Percentiles rank a stretch among this genome's conserved stretches.
These are phyloP conservation scores for Lepidurus apus DNA, from an alignment of 1,140 invertebrate species.

Conservation along the genomic window DNA sequence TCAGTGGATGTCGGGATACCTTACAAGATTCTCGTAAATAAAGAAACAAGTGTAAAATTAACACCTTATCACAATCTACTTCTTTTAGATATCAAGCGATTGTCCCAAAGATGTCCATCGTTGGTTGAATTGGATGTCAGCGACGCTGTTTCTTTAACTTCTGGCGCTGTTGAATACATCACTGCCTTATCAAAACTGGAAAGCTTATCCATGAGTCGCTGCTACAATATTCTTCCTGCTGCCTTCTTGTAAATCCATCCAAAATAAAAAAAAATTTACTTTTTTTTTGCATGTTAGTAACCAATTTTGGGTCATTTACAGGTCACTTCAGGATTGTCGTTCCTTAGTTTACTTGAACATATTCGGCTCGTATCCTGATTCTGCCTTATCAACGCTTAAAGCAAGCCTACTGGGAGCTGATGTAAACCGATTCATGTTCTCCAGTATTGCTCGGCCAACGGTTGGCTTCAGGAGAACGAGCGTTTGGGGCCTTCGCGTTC, in stretches of 20 bases:
- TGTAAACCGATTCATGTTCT: constrained; percentile 65
- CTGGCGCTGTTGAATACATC: constrained; percentile 54
- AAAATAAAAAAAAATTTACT: constrained; percentile 29
- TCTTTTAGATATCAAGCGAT: constrained; percentile 58
- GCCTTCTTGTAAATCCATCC: constrained; percentile 51
- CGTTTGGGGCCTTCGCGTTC: constrained; percentile 77
- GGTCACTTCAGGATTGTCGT: constrained; percentile 51
- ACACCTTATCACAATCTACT: constrained; percentile 34
- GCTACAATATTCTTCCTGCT: constrained; percentile 66
- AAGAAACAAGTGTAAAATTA: neutral
- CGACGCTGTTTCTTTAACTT: constrained; percentile 68
- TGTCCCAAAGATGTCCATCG: constrained; percentile 60
- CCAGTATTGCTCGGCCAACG: constrained; percentile 77
- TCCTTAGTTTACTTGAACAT: constrained; percentile 64
- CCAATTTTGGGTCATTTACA: constrained; percentile 42
- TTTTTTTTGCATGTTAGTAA: constrained; percentile 28
- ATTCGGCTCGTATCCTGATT: constrained; percentile 64
- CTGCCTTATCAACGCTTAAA: constrained; percentile 53
- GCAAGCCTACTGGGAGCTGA: constrained; percentile 51
- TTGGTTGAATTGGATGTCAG: constrained; percentile 79
- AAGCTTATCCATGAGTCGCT: constrained; percentile 74
- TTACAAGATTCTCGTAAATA: constrained; percentile 67
- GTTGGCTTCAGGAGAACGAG: constrained; percentile 76
- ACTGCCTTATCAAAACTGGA: constrained; percentile 62
- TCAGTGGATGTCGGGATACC: constrained; percentile 69